Conservation (phyloP, 2,888 invertebrate species). For the Platypus cylindrus region DNA sequence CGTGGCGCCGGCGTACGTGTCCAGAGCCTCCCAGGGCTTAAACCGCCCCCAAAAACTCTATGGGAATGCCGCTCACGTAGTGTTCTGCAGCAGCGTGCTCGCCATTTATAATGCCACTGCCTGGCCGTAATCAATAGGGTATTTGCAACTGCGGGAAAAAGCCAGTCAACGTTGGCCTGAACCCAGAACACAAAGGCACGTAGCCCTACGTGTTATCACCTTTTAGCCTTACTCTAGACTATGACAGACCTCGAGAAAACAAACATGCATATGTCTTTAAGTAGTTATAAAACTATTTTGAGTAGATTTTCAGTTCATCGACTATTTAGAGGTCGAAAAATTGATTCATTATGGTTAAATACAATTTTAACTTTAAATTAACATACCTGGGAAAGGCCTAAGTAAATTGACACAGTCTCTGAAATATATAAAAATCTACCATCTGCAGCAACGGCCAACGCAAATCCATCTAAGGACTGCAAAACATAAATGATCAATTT, state of each 20-base stretch:
- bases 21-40: slow-evolving; percentile 14
- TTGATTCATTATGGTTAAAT: not conserved
- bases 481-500: slow-evolving; percentile 21
- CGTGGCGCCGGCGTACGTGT: slow-evolving; percentile 15
- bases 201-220: slow-evolving; percentile 16
- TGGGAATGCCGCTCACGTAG: slow-evolving; percentile 37
- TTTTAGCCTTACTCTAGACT: slow-evolving; percentile 14
- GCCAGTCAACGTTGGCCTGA: slow-evolving; percentile 20
- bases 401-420: slow-evolving; percentile 98
- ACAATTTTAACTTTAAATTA: not conserved
- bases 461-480: slow-evolving; percentile 95
- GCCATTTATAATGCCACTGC: slow-evolving; percentile 43
- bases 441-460: slow-evolving; percentile 88
- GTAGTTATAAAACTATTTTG: no score
- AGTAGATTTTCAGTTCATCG: no score
- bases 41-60: slow-evolving; percentile 13
- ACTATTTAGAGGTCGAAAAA: no score
- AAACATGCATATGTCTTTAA: slow-evolving; percentile 7
- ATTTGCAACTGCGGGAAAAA: slow-evolving; percentile 40
- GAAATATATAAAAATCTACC: slow-evolving; percentile 98
- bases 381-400: slow-evolving; percentile 92
- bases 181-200: slow-evolving; percentile 12
- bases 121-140: slow-evolving; percentile 43
- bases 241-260: slow-evolving; percentile 10
- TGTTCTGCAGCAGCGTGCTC: slow-evolving; percentile 47